phyloP scores from a whole-genome alignment of 1,140 invertebrate species.

The Sminthurinus signatus region DNA sequence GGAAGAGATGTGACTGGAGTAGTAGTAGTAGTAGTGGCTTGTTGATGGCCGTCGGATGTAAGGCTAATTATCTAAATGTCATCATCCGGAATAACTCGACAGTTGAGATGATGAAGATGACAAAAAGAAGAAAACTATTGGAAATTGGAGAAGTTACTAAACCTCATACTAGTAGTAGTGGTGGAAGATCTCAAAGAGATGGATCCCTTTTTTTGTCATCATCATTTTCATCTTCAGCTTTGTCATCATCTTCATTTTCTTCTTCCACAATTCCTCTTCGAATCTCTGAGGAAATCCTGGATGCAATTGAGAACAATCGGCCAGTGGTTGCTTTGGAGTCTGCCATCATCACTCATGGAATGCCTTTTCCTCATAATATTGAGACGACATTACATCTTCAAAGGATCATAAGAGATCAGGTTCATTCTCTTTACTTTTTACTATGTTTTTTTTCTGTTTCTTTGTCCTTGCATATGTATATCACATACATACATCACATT shows the following conservation, averaged over 20 bases:
- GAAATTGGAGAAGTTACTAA: too few species aligned
- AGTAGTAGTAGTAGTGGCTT: too few species aligned
- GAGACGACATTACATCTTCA: conserved; percentile 78
- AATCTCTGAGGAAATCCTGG: conserved; percentile 25
- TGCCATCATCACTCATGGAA: conserved; percentile 96
- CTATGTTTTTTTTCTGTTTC: too few species aligned
- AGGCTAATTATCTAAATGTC: conserved; percentile 18
- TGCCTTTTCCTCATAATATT: conserved; percentile 91
- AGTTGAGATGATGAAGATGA: not conserved
- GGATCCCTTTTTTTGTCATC: conserved; percentile 10
- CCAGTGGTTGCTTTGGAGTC: conserved; percentile 92
- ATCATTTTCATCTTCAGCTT: not conserved
- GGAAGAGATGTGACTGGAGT: too few species aligned
- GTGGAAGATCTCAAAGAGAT: not conserved
- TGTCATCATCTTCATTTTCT: not conserved
- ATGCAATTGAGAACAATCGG: conserved; percentile 44
- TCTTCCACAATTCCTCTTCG: conserved; percentile 4
- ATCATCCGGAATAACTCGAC: conserved; percentile 19
- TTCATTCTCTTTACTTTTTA: not conserved
- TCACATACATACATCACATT: too few species aligned
- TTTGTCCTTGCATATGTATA: too few species aligned
- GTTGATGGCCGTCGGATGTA: too few species aligned
- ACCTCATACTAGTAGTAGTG: too few species aligned
- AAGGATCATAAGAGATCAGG: conserved; percentile 61
- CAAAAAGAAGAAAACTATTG: not conserved